phyloP scores from a whole-genome alignment of 2,113 vertebrate species.

The Lampris megalopsis region DNA sequence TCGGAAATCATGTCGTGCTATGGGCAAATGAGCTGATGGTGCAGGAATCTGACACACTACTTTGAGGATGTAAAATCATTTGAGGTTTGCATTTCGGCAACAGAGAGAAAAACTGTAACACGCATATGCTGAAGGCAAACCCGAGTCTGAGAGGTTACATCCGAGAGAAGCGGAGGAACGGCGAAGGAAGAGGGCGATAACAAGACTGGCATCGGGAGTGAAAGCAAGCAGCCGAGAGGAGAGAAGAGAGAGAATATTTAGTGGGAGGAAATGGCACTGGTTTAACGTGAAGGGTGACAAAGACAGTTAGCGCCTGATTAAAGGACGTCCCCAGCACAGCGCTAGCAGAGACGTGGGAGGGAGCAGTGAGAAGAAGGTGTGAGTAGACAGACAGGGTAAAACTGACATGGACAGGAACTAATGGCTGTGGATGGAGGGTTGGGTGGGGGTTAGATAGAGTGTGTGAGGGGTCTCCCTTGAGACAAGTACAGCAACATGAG shows the following conservation, averaged over 20 bases:
- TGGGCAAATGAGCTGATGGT: too few relatives aligned
- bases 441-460: not conserved
- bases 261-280: too few relatives aligned
- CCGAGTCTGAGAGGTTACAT: slow-evolving; percentile 30
- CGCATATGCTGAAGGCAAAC: slow-evolving; percentile 11
- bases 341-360: not conserved
- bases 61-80: too few relatives aligned
- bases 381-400: slow-evolving; percentile 6
- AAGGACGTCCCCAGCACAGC: too few relatives aligned
- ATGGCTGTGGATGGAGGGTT: not conserved
- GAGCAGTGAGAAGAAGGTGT: not conserved
- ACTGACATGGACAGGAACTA: too few relatives aligned
- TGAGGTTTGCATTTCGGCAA: too few relatives aligned
- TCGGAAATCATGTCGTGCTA: too few relatives aligned
- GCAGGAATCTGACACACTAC: too few relatives aligned
- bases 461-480: not conserved
- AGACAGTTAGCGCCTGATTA: too few relatives aligned
- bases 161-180: slow-evolving; percentile 14
- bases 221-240: slow-evolving; percentile 9
- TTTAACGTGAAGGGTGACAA: too few relatives aligned
- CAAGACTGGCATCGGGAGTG: slow-evolving; percentile 21
- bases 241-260: not conserved
- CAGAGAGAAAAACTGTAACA: too few relatives aligned
- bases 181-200: slow-evolving; percentile 28
- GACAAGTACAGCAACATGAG: not conserved